phyloP scores from a whole-genome alignment of 2,888 invertebrate genomes.

The Didymodactylos carnosus region DNA sequence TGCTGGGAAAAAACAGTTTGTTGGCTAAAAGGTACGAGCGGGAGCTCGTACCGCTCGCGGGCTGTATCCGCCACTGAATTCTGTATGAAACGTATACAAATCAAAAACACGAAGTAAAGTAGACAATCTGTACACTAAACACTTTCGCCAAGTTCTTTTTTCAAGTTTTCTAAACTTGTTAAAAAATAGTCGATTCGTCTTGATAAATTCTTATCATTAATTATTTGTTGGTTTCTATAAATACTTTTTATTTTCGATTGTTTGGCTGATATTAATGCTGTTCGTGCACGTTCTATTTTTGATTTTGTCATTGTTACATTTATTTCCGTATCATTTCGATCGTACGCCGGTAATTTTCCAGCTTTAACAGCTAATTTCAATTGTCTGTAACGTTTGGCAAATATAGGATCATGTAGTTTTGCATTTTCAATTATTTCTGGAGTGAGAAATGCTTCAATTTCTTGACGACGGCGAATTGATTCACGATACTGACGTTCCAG shows the following conservation, averaged over 20 bases:
- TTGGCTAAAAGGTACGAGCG: too few relatives aligned
- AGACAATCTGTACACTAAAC: too few relatives aligned
- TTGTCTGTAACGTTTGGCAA: neutral
- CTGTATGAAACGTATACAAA: too few relatives aligned
- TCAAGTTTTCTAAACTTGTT: neutral
- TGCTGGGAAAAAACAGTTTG: too few relatives aligned
- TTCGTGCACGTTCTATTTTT: neutral
- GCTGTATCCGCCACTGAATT: too few relatives aligned
- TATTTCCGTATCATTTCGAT: neutral
- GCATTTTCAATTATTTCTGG: neutral
- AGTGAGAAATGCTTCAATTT: neutral
- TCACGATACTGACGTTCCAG: neutral
- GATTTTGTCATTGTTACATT: neutral
- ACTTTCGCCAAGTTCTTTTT: too few relatives aligned
- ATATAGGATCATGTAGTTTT: neutral
- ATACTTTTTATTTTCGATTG: neutral
- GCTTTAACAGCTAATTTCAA: neutral
- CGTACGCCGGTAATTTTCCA: neutral
- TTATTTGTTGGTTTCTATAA: neutral
- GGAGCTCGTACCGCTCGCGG: too few relatives aligned
- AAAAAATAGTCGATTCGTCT: neutral
- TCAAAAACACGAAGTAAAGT: too few relatives aligned
- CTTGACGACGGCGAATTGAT: neutral
- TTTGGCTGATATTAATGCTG: neutral
- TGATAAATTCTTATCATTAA: neutral